Evolutionary conservation across 1,140 invertebrate genomes (phyloP), one percentile per base, ranked within the genome.

Genomic region (Stenopsyche tienmushanensis): DNA sequence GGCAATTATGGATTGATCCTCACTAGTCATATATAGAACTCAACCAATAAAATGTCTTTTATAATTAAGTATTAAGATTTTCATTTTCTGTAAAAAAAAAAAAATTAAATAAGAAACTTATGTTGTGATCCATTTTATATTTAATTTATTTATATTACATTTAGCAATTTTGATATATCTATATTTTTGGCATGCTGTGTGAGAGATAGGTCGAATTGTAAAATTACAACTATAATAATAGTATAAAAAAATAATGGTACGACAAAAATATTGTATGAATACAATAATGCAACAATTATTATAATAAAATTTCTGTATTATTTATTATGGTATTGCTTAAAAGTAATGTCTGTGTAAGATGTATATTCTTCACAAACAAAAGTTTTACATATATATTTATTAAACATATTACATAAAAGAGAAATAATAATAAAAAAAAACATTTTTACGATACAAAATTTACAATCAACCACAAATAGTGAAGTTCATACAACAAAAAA

Each of bases 111-210:
- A 42, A 42, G 18, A 42, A 1, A 42, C 9, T 1, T 15, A 42
- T n/a, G n/a, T 39, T n/a, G 34, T 8, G 17, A 9, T 34, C 18
- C 18, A 24, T 55, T 55, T 55, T 24, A 55, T 55, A 55, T 2
- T 39, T 55, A 34, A 21, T 52, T 52, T 55, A 55, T 55, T 55
- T 55, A 55, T 55, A 55, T 55, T 39, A n/a, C n/a, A n/a, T n/a
- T n/a, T n/a, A n/a, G n/a, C n/a, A n/a, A n/a, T n/a, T 55, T 55
- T 34, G 2, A 18, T 55, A 55, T 55, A 55, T 50, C 13, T 18
- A 10, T 50, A 50, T 55, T 55, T 55, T 55, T 55, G 52, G 52
- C 52, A 55, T 55, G 29, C 52, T 39, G 52, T 55, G 52, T 55
- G 52, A 55, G 52, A 55, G 41, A 55, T n/a, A n/a, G n/a, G 47